Evolutionary conservation across 2,888 invertebrate genomes (phyloP).

Genomic region (Mythimna impura): DNA sequence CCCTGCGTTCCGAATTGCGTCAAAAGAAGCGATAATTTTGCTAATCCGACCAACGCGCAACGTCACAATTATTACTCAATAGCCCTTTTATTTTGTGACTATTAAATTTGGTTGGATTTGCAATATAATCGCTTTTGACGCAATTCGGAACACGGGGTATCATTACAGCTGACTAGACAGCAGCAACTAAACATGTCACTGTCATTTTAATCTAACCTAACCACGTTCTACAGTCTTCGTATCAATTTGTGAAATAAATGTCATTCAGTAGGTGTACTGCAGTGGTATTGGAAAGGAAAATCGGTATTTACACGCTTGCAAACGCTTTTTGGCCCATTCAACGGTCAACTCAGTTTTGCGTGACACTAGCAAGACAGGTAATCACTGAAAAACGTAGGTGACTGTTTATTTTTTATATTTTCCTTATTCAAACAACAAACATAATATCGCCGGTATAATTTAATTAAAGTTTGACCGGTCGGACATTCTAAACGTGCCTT

Average conservation of each 20-base stretch:
- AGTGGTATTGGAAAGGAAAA: conserved; percentile 15
- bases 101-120: no score
- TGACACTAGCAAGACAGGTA: conserved; percentile 32
- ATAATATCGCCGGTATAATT: no score
- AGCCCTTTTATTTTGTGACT: no score
- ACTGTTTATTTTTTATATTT: neutral
- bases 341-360: conserved; percentile 1
- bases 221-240: no score
- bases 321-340: neutral
- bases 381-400: conserved; percentile 1
- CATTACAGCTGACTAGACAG: no score
- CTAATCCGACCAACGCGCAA: no score
- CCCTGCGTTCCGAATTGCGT: no score
- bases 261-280: conserved; percentile 34
- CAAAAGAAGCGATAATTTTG: no score
- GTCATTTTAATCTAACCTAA: conserved; percentile 3
- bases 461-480: conserved; percentile 5
- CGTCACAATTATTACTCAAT: no score
- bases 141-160: no score
- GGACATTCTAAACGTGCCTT: conserved; percentile 3
- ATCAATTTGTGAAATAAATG: neutral
- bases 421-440: neutral
- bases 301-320: conserved; percentile 12
- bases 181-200: neutral
- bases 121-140: no score